phyloP scores from a whole-genome alignment of 2,113 vertebrate species.

The Barbus barbus region DNA sequence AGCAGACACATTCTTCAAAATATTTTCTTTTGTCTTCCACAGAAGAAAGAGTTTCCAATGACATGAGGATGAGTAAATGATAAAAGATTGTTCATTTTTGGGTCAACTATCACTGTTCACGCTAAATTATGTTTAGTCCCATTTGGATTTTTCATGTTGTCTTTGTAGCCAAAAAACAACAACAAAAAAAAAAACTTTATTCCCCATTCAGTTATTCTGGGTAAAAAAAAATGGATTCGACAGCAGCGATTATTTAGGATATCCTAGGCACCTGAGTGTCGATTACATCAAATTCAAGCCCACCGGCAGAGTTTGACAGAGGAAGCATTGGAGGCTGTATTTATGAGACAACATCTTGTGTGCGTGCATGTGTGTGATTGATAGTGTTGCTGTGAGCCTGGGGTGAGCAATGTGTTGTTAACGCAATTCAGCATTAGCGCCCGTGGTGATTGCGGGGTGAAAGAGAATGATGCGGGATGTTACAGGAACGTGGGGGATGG shows the following conservation, averaged over 20 bases:
- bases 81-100: not conserved
- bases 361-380: conserved; percentile 49
- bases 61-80: not conserved
- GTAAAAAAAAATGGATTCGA: not conserved
- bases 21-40: not conserved
- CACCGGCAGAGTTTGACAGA: not conserved
- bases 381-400: conserved; percentile 42
- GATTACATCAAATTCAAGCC: conserved; percentile 16
- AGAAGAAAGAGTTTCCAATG: not conserved
- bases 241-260: conserved; percentile 2
- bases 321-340: conserved; percentile 30
- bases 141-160: too few species aligned
- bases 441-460: conserved; percentile 30
- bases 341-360: conserved; percentile 37
- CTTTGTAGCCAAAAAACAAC: not conserved
- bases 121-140: not conserved
- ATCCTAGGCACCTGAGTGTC: conserved; percentile 6
- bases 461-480: conserved; percentile 10
- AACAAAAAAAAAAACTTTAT: not conserved
- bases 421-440: conserved; percentile 23
- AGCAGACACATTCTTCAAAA: not conserved
- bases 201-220: not conserved
- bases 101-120: not conserved
- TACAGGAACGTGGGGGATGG: not conserved
- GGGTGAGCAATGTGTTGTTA: conserved; percentile 30